Evolutionary conservation across 2,888 invertebrate species (phyloP).

Genomic region (Zeuzera pyrina): DNA sequence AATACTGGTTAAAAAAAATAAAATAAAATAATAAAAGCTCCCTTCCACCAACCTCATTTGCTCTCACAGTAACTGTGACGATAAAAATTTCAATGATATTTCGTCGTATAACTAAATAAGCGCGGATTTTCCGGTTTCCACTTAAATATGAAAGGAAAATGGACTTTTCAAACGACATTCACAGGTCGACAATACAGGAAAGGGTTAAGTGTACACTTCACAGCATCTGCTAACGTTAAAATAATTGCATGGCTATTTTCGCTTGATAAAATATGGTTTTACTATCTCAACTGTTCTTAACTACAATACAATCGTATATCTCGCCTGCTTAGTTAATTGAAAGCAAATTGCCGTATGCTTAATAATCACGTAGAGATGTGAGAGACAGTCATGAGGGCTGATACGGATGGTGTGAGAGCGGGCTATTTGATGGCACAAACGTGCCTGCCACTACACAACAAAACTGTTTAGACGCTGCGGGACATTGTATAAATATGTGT

Average conservation of each 20-base stretch:
- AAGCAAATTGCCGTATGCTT: slow-evolving; percentile 22
- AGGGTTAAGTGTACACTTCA: slow-evolving; percentile 1
- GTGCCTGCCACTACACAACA: slow-evolving; percentile 10
- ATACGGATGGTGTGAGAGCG: slow-evolving; percentile 1
- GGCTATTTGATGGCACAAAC: slow-evolving; percentile 17
- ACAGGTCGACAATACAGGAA: slow-evolving; percentile 1
- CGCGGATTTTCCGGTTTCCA: slow-evolving; percentile 1
- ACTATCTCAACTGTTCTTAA: too few species aligned
- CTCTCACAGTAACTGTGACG: too few species aligned
- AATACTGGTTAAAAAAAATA: too few species aligned
- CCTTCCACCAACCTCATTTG: too few species aligned
- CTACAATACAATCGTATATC: too few species aligned
- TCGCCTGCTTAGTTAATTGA: slow-evolving; percentile 24
- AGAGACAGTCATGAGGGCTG: slow-evolving; percentile 14
- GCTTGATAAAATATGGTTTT: too few species aligned
- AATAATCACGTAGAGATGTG: slow-evolving; percentile 19
- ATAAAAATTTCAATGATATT: too few species aligned
- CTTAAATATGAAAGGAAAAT: not conserved
- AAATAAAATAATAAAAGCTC: too few species aligned
- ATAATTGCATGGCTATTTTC: too few species aligned
- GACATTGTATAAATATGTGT: too few species aligned
- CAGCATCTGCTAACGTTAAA: slow-evolving; percentile 2
- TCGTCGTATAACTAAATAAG: not conserved
- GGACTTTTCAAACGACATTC: not conserved
- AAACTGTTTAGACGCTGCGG: too few species aligned